A percentile compares a stretch with the other conserved stretches of the same genome.
Evolutionary conservation across 1,140 invertebrate species (phyloP).

Genomic region (Euura saliciscinereae): DNA sequence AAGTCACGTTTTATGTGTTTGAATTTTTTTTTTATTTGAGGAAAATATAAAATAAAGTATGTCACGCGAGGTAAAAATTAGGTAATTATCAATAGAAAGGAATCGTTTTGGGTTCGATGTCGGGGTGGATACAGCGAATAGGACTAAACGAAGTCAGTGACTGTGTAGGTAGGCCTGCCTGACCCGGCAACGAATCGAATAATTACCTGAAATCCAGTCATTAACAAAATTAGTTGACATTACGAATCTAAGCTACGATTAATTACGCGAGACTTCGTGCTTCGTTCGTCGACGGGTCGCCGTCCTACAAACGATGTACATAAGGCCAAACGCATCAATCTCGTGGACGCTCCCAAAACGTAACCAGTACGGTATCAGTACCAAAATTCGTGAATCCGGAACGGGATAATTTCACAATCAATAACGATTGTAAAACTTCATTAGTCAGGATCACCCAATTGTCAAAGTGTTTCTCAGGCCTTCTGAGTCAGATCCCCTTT

Average conservation of each 20-base stretch:
- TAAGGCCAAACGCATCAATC: slow-evolving; percentile 41
- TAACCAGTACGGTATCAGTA: no score
- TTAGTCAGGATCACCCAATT: slow-evolving; percentile 8
- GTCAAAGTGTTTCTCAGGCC: no score
- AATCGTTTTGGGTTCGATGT: neutral
- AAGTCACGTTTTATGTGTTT: neutral
- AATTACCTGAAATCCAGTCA: slow-evolving; percentile 37
- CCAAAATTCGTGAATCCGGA: neutral
- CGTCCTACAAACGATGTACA: slow-evolving; percentile 34
- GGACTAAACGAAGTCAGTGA: neutral
- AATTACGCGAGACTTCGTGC: slow-evolving; percentile 41
- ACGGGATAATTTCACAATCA: neutral
- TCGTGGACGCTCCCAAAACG: slow-evolving; percentile 27
- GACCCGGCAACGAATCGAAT: slow-evolving; percentile 41
- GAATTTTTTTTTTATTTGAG: neutral
- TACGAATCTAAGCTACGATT: slow-evolving; percentile 46
- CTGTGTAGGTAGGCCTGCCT: no score
- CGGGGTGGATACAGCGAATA: neutral
- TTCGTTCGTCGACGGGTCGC: slow-evolving; percentile 17
- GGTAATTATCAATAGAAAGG: neutral
- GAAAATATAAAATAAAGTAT: neutral
- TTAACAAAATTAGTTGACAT: slow-evolving; percentile 48
- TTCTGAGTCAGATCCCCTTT: no score
- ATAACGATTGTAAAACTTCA: slow-evolving; percentile 14
- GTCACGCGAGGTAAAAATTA: neutral